Evolutionary conservation across 2,113 vertebrate species (phyloP), one percentile per base, ranked within the genome.

Genomic region (Nycticryphes semicollaris): DNA sequence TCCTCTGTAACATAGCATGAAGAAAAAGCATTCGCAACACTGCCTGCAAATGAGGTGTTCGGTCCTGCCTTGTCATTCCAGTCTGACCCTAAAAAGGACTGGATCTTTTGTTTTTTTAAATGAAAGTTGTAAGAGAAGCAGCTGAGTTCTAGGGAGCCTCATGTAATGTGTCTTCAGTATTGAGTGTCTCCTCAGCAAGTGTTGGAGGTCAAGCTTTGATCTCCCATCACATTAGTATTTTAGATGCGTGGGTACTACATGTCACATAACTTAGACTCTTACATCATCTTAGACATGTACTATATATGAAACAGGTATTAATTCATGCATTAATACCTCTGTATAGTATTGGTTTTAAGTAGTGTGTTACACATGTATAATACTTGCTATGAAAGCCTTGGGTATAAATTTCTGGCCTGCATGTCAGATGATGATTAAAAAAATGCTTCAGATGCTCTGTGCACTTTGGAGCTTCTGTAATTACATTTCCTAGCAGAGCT

Each of bases 11-110:
- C 84, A 67, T 35, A 33, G 68, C 50, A 53, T 69, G 70, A 76
- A 73, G 75, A 24, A 76, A 31, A 74, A 64, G 83, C 31, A 45
- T 83, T 92, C 7, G 22, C 81, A 76, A 5, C 37, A 0, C 67
- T 87, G 77, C 74, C 87, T 85, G 15, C 84, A 84, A 56, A 81
- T 53, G 86, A 94, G 81, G 30, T 39, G 3, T 76, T 91, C 15
- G 20, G 39, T 74, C 53, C 64, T 92, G 60, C 91, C 89, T 53
- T 63, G 78, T 85, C 59, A 56, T 91, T 95, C 93, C 82, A 82
- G 93, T 78, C 89, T 66, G 91, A 27, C 78, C 60, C 31, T 86
- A 64, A 64, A 86, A 67, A 75, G 63, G 63, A 6, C 37, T 59
- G 66, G 37, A 33, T 82, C 20, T 14, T 30, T 43, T 43, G 10